These are phyloP conservation scores for Cryptomyrus ogoouensis DNA, from an alignment of 2,113 vertebrate genomes.

Conservation along the genomic window DNA sequence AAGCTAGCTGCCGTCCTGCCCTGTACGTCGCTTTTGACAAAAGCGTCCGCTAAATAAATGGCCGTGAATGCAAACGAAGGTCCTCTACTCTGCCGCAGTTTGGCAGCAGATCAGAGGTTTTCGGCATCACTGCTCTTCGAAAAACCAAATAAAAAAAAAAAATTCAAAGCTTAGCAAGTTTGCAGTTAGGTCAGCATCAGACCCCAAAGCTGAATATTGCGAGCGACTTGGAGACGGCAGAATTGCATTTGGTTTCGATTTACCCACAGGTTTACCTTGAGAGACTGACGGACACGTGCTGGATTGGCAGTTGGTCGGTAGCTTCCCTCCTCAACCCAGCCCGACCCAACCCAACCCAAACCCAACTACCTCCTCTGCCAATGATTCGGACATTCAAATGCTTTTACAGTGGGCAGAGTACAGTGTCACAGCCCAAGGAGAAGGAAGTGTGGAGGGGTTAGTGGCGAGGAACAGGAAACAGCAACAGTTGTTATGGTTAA, in stretches of 20 bases:
- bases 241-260: not conserved
- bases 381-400: not conserved
- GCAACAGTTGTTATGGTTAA: not conserved
- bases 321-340: not conserved
- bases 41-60: not conserved
- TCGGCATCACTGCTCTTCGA: not conserved
- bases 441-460: not conserved
- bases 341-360: not conserved
- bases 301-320: not conserved
- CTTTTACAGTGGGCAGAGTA: not conserved
- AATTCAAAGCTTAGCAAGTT: not conserved
- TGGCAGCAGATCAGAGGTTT: not conserved
- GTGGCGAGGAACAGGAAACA: not conserved
- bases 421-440: not conserved
- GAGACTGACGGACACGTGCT: not conserved
- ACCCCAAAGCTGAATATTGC: not conserved
- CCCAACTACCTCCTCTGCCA: not conserved
- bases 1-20: not conserved
- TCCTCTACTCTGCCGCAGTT: not conserved
- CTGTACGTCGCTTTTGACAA: not conserved
- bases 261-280: not conserved
- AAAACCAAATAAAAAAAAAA: not conserved
- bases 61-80: not conserved
- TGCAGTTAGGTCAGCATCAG: not conserved
- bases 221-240: not conserved